These are phyloP conservation scores for Agraylea sexmaculata DNA, from an alignment of 1,140 invertebrate genomes.

Conservation along the genomic window DNA sequence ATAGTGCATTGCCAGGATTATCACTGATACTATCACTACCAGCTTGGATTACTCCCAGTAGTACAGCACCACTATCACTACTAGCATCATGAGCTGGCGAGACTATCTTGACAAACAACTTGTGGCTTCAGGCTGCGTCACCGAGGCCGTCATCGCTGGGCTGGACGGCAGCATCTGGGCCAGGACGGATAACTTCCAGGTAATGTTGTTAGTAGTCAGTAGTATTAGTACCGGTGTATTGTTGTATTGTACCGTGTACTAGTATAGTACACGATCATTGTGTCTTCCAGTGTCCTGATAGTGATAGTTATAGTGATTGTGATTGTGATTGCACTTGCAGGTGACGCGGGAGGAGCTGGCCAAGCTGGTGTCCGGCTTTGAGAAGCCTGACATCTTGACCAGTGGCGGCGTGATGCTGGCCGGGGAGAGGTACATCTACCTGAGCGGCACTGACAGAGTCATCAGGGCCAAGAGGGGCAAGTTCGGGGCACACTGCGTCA, in stretches of 20 bases:
- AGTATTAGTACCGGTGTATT: neutral
- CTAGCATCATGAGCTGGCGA: conserved; percentile 86
- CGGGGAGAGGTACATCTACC: conserved; percentile 82
- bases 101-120: conserved; percentile 96
- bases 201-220: conserved; percentile 87
- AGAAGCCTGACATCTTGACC: conserved; percentile 72
- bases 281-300: conserved; percentile 10
- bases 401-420: conserved; percentile 79
- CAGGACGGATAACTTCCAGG: conserved; percentile 84
- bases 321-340: conserved; percentile 39
- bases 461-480: conserved; percentile 84
- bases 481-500: conserved; percentile 88
- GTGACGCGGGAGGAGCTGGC: conserved; percentile 79
- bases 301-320: conserved; percentile 3
- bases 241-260: neutral
- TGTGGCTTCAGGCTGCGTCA: conserved; percentile 82
- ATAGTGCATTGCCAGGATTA: too few species aligned
- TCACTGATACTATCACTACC: too few species aligned
- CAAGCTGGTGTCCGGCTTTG: conserved; percentile 76
- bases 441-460: conserved; percentile 81
- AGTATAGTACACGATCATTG: conserved; percentile 1
- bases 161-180: conserved; percentile 93
- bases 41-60: too few species aligned
- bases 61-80: too few species aligned
- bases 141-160: conserved; percentile 86